Evolutionary conservation across 2,888 invertebrate genomes (phyloP).

Genomic region (Volucella inflata): DNA sequence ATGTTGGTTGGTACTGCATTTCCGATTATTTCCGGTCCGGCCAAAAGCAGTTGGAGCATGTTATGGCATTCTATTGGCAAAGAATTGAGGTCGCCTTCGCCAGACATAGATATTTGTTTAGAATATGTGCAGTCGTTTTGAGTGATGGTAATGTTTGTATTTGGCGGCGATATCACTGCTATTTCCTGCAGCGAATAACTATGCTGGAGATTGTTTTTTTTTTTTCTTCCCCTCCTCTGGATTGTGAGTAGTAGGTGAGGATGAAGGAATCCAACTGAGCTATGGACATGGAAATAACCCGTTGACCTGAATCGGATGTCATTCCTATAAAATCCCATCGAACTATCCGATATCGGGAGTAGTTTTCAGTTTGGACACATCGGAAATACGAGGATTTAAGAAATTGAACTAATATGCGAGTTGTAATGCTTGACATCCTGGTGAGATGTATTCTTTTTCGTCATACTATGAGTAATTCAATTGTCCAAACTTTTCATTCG

Average conservation of each 20-base stretch:
- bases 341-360: not conserved
- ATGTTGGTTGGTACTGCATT: slow-evolving; percentile 56
- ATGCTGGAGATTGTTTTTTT: not conserved
- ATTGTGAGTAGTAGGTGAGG: not conserved
- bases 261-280: not conserved
- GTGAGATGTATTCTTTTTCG: no score
- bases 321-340: not conserved
- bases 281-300: no score
- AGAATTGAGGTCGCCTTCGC: slow-evolving; percentile 59
- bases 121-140: slow-evolving; percentile 41
- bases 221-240: no score
- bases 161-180: not conserved
- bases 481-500: no score
- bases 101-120: slow-evolving; percentile 58
- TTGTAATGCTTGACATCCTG: no score
- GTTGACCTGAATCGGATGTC: no score
- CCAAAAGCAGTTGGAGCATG: slow-evolving; percentile 26
- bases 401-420: not conserved
- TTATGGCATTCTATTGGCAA: slow-evolving; percentile 64
- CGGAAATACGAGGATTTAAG: not conserved
- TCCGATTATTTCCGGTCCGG: slow-evolving; percentile 70
- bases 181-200: not conserved
- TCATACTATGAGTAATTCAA: no score
- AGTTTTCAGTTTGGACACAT: not conserved
- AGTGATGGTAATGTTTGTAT: slow-evolving; percentile 31